Evolutionary conservation across 1,140 invertebrate species (phyloP).

Genomic region (Orchestia grillus): DNA sequence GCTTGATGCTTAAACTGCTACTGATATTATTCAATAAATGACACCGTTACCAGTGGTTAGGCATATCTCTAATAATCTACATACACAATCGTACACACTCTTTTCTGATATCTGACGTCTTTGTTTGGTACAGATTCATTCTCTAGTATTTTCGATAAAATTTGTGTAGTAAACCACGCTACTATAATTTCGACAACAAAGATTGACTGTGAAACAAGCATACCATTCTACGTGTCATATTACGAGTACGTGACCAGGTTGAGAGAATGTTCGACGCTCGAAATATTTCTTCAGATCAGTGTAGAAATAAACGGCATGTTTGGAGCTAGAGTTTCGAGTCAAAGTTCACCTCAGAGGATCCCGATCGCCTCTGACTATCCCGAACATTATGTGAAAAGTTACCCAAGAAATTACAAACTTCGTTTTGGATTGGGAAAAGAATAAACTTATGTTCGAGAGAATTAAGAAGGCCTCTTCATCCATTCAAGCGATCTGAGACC

Average conservation of each 20-base stretch:
- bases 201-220: no score
- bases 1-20: background rate
- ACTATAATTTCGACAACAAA: no score
- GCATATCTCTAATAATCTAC: background rate
- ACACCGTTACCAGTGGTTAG: background rate
- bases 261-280: background rate
- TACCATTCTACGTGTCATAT: background rate
- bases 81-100: background rate
- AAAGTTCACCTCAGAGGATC: background rate
- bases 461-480: slow-evolving; percentile 21
- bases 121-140: no score
- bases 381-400: slow-evolving; percentile 52
- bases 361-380: slow-evolving; percentile 41
- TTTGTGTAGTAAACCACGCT: no score
- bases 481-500: background rate
- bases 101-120: no score
- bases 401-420: slow-evolving; percentile 49
- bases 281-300: background rate
- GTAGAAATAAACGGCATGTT: background rate
- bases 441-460: slow-evolving; percentile 51
- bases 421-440: slow-evolving; percentile 52
- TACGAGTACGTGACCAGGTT: background rate
- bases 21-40: background rate
- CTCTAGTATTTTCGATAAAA: no score
- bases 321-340: background rate